These are phyloP conservation scores for Eonycteris spelaea DNA, from an alignment of 2,113 vertebrate species.

Conservation along the genomic window DNA sequence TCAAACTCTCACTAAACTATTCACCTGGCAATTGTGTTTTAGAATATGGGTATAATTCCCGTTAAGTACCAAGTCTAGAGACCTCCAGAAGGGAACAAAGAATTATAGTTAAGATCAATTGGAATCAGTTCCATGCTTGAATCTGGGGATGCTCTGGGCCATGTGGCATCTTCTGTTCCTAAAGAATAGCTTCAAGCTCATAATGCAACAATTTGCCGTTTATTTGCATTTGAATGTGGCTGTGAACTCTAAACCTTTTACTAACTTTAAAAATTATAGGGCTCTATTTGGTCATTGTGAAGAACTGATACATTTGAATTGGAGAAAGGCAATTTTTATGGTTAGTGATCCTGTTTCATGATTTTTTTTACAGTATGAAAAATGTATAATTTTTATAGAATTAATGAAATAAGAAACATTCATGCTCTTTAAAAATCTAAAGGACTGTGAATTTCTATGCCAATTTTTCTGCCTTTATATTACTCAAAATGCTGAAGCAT, in stretches of 20 bases:
- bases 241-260: not conserved
- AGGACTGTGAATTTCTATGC: not conserved
- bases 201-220: not conserved
- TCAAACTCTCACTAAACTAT: not conserved
- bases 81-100: not conserved
- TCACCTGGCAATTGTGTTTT: not conserved
- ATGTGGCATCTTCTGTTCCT: not conserved
- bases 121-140: not conserved
- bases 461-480: not conserved
- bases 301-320: not conserved
- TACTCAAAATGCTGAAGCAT: not conserved
- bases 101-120: not conserved
- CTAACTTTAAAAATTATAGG: not conserved
- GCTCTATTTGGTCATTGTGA: not conserved
- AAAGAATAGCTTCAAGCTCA: not conserved
- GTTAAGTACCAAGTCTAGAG: not conserved
- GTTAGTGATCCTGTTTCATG: not conserved
- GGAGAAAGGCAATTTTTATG: not conserved
- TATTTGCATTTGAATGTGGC: not conserved
- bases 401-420: constrained; percentile 17
- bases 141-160: not conserved
- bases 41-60: not conserved
- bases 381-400: constrained; percentile 16
- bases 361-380: constrained; percentile 14
- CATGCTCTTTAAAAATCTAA: not conserved